Percentiles rank a stretch among this genome's conserved stretches.
Conservation (phyloP, 2,113 vertebrate species). For the Lophius piscatorius region DNA sequence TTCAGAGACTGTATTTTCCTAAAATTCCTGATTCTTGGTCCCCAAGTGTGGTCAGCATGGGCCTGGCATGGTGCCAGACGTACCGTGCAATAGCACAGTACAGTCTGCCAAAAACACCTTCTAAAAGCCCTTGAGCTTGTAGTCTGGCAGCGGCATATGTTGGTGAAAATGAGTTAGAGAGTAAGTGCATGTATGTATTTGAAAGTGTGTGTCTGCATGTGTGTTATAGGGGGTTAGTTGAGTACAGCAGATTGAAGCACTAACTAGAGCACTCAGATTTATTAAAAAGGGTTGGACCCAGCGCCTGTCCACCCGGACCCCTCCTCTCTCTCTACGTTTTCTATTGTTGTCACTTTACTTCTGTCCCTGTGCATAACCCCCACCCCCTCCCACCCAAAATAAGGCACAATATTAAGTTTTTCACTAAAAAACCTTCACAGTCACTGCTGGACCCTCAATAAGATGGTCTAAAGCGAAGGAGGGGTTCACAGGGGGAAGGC, state of each 20-base stretch:
- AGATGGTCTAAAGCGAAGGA: slow-evolving; percentile 35
- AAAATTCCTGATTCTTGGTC: too few relatives aligned
- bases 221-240: slow-evolving; percentile 61
- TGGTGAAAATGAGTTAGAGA: slow-evolving; percentile 65
- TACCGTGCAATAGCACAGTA: not conserved
- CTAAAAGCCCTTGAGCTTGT: slow-evolving; percentile 65
- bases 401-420: slow-evolving; percentile 73
- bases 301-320: slow-evolving; percentile 31
- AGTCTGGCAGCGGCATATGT: slow-evolving; percentile 52
- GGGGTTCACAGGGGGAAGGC: too few relatives aligned
- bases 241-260: slow-evolving; percentile 77
- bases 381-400: slow-evolving; percentile 2
- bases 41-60: too few relatives aligned
- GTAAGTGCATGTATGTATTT: slow-evolving; percentile 65
- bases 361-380: slow-evolving; percentile 64
- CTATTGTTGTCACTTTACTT: slow-evolving; percentile 79
- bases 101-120: slow-evolving; percentile 46
- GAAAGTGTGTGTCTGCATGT: slow-evolving; percentile 36
- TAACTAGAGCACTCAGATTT: slow-evolving; percentile 82
- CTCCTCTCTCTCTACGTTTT: slow-evolving; percentile 46
- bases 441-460: slow-evolving; percentile 61
- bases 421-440: slow-evolving; percentile 58
- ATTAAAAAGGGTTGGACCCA: slow-evolving; percentile 78
- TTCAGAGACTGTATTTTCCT: too few relatives aligned
- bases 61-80: too few relatives aligned